Percentiles rank a stretch among this genome's conserved stretches.
These are phyloP conservation scores for Forbesichthys papilliferus DNA, from an alignment of 2,113 vertebrate species.

Conservation along the genomic window DNA sequence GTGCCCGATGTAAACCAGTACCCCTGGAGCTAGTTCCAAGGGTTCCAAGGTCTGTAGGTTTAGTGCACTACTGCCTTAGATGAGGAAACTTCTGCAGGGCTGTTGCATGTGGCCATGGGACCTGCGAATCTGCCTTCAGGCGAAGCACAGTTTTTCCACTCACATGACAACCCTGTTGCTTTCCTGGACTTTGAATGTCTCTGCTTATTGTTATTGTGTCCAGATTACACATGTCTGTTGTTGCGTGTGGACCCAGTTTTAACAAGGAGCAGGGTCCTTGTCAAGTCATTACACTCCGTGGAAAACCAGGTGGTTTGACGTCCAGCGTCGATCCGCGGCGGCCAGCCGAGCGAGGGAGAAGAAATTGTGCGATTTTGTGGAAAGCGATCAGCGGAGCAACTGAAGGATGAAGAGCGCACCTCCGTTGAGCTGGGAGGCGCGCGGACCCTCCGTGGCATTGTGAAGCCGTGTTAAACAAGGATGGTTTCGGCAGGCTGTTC, in stretches of 20 bases:
- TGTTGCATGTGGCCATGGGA: no score
- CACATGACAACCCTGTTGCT: not conserved
- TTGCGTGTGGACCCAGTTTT: slow-evolving; percentile 42
- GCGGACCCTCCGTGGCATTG: slow-evolving; percentile 63
- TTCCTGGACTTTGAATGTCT: not conserved
- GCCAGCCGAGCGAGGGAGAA: slow-evolving; percentile 14
- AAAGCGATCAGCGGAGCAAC: slow-evolving; percentile 46
- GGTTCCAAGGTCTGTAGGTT: no score
- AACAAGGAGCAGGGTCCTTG: slow-evolving; percentile 33
- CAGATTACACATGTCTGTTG: slow-evolving; percentile 20
- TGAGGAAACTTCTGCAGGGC: no score
- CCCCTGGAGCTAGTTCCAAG: no score
- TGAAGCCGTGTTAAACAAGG: slow-evolving; percentile 76
- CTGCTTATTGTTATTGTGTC: slow-evolving; percentile 25
- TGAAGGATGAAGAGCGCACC: slow-evolving; percentile 61
- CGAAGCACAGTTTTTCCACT: not conserved
- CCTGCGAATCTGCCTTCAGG: not conserved
- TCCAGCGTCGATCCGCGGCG: slow-evolving; percentile 31
- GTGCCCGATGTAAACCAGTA: no score
- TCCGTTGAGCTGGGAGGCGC: slow-evolving; percentile 23
- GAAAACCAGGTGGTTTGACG: slow-evolving; percentile 11
- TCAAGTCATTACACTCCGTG: slow-evolving; percentile 16
- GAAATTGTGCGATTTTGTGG: slow-evolving; percentile 57
- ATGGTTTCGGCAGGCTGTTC: slow-evolving; percentile 70
- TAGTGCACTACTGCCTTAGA: no score